Percentiles rank a stretch among this genome's conserved stretches.
Conservation (phyloP, 2,888 invertebrate genomes). For the Conus canariensis region DNA sequence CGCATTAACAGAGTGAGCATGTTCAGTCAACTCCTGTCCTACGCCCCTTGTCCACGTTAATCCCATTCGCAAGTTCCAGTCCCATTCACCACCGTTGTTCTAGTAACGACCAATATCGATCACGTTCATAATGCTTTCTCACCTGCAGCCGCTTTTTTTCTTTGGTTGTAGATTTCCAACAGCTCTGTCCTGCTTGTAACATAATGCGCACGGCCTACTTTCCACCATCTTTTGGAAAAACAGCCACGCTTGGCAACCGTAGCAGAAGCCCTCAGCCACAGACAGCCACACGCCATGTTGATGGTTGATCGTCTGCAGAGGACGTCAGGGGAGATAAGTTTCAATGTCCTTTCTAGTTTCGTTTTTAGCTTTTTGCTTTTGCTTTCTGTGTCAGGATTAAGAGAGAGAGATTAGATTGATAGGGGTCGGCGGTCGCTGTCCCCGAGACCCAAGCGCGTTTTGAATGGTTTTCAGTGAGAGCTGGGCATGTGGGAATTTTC, state of each 20-base stretch:
- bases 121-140: background rate
- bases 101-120: background rate
- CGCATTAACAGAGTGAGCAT: background rate
- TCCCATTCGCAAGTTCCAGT: too few species aligned
- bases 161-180: slow-evolving; percentile 34
- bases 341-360: background rate
- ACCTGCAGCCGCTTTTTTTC: slow-evolving; percentile 45
- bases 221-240: background rate
- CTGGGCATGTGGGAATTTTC: too few species aligned
- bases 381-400: too few species aligned
- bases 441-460: too few species aligned
- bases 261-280: background rate
- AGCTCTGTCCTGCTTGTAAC: slow-evolving; percentile 41
- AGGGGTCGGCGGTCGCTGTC: too few species aligned
- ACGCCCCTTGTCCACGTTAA: too few species aligned
- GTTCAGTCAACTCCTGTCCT: too few species aligned
- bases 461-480: too few species aligned
- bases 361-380: background rate
- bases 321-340: slow-evolving; percentile 31
- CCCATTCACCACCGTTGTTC: too few species aligned
- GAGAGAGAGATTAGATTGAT: too few species aligned
- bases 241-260: background rate
- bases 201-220: slow-evolving; percentile 15
- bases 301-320: background rate
- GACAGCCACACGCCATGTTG: slow-evolving; percentile 18